phyloP scores from a whole-genome alignment of 2,113 vertebrate genomes.

The Beaufortia kweichowensis region DNA sequence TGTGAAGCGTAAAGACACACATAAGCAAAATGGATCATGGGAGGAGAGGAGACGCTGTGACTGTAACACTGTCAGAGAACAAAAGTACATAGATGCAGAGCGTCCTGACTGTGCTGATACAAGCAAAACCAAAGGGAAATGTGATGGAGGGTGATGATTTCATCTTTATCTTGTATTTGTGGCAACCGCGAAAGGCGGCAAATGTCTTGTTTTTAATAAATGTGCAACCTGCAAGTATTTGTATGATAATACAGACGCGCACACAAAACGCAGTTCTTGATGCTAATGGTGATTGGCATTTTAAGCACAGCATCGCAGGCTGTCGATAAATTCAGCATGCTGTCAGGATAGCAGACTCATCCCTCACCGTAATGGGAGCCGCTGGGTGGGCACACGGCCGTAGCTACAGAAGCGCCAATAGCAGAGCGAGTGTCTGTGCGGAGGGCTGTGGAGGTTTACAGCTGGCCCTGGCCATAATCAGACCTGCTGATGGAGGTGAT shows the following conservation, averaged over 20 bases:
- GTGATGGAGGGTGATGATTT: constrained; percentile 30
- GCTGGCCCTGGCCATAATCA: constrained; percentile 72
- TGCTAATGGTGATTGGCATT: constrained; percentile 17
- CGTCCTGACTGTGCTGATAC: constrained; percentile 45
- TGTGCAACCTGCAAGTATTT: constrained; percentile 24
- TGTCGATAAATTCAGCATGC: constrained; percentile 27
- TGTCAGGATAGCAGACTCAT: constrained; percentile 27
- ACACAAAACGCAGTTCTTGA: too few species aligned
- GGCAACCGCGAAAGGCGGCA: constrained; percentile 37
- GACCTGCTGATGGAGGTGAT: constrained; percentile 71
- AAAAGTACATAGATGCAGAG: constrained; percentile 47
- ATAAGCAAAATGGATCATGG: constrained; percentile 54
- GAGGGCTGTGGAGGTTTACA: constrained; percentile 65
- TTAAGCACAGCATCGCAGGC: not conserved
- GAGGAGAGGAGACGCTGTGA: constrained; percentile 42
- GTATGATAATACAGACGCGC: constrained; percentile 7
- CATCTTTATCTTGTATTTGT: constrained; percentile 43
- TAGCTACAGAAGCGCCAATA: constrained; percentile 46
- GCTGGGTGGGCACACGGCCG: constrained; percentile 33
- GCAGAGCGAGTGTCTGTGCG: constrained; percentile 46
- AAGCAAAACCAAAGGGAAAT: constrained; percentile 38
- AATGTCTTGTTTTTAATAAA: constrained; percentile 38
- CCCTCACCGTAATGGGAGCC: constrained; percentile 52
- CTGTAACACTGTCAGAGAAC: constrained; percentile 51
- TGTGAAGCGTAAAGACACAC: constrained; percentile 68